These are phyloP conservation scores for Dryomyza anilis DNA, from an alignment of 2,888 invertebrate genomes.

Conservation along the genomic window DNA sequence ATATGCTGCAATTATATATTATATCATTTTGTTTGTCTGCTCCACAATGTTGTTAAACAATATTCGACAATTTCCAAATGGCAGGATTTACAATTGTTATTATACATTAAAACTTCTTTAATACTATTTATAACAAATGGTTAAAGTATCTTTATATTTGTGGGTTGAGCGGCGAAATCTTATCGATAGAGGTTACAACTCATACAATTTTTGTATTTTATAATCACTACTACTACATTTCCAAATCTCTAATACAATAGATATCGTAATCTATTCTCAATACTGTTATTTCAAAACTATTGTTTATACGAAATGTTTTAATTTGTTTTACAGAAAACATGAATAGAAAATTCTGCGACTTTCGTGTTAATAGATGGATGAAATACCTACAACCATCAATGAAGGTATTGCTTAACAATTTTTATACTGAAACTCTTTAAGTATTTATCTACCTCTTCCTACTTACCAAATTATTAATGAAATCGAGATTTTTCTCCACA, in stretches of 20 bases:
- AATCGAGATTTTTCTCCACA: neutral
- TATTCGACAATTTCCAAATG: too few species aligned
- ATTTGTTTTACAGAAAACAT: slow-evolving; percentile 57
- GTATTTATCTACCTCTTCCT: slow-evolving; percentile 5
- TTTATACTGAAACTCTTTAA: slow-evolving; percentile 31
- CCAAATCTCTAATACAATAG: neutral
- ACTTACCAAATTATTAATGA: neutral
- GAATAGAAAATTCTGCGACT: slow-evolving; percentile 47
- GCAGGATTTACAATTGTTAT: too few species aligned
- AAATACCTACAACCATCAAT: slow-evolving; percentile 41
- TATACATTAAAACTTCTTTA: too few species aligned
- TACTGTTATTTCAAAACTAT: slow-evolving; percentile 24
- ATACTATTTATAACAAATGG: too few species aligned
- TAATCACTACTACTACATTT: too few species aligned
- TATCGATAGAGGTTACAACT: too few species aligned
- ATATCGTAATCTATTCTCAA: slow-evolving; percentile 28
- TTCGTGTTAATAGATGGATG: slow-evolving; percentile 41
- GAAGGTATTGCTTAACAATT: slow-evolving; percentile 40
- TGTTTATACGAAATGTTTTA: slow-evolving; percentile 37
- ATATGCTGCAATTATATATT: too few species aligned
- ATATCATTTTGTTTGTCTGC: too few species aligned
- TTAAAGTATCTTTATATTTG: too few species aligned
- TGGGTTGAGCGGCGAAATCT: too few species aligned
- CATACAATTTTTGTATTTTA: too few species aligned
- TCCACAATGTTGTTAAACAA: too few species aligned